A percentile compares a stretch with the other conserved stretches of the same genome.
phyloP scores from a whole-genome alignment of 37 sponge, comb jelly and placozoan genomes.

The Bolinopsis microptera region DNA sequence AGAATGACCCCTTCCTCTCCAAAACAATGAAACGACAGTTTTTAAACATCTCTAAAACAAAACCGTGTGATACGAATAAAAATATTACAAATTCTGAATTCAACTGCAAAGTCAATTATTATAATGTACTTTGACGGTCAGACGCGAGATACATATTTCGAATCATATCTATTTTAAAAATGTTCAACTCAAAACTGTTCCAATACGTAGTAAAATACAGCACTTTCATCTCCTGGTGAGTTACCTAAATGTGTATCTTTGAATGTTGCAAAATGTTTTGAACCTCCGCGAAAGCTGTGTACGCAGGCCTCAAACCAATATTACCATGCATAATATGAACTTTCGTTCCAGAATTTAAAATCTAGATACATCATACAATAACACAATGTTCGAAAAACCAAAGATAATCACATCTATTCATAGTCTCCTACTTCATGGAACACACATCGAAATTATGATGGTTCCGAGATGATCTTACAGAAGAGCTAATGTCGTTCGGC shows the following conservation, averaged over 20 bases:
- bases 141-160: background rate
- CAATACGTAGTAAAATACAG: background rate
- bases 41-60: constrained; percentile 63
- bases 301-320: background rate
- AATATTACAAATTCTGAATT: constrained; percentile 66
- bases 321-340: background rate
- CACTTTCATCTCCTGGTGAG: background rate
- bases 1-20: no score
- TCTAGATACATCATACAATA: background rate
- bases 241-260: background rate
- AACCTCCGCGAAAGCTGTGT: background rate
- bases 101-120: constrained; percentile 50
- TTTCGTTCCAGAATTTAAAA: background rate
- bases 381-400: background rate
- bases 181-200: background rate
- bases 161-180: background rate
- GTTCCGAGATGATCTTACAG: background rate
- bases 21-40: no score
- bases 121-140: background rate
- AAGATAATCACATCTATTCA: background rate
- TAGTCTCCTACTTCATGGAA: no score
- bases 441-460: background rate
- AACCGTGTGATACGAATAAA: constrained; percentile 65
- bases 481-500: background rate
- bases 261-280: background rate